Evolutionary conservation across 1,140 invertebrate genomes (phyloP), one percentile per base, ranked within the genome.

Genomic region (Macrosteles quadrilineatus): DNA sequence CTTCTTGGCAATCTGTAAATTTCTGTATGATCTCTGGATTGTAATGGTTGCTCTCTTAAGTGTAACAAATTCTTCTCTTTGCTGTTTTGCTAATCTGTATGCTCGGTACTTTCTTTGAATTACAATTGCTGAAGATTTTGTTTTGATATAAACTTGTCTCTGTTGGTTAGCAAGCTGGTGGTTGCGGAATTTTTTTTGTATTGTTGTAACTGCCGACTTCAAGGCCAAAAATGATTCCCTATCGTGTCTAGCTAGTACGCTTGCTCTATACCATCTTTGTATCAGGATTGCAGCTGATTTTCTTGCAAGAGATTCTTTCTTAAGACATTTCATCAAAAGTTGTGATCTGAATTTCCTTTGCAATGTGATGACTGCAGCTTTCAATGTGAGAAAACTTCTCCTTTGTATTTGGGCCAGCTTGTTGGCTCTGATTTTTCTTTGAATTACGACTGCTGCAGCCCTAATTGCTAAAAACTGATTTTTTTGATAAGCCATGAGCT

Each of bases 391-490:
- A 69, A 77, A 85, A 25, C 71, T 57, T 30, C 55, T 73, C 76
- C 53, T 74, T 66, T 36, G 73, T 70, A 31, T 25, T 71, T 53
- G 73, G 43, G 45, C 25, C 21, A 43, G 25, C 14, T 30, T 63
- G 68, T 70, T 64, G 72, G 67, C 73, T 23, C 80, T 81, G 79
- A 82, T 85, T 80, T 81, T 80, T 74, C 74, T 75, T 75, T 89
- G 87, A 40, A 90, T 87, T 19, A 76, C 76, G 32, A 76, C 83
- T 1, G 85, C 85, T 2, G 86, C 85, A 11, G 75, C 69, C 76
- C 69, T 77, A 23, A 83, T 68, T 32, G 12, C 47, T 17, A 77
- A 30, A 67, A 74, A 83, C 9, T 59, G 19, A 11, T 43, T 43
- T 68, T 72, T 78, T 17, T 76, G 70, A 12, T 30, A 9, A 75